Base-by-base conservation (phyloP, 2,888 invertebrate genomes). In the Zhuqinia jingwanae region DNA sequence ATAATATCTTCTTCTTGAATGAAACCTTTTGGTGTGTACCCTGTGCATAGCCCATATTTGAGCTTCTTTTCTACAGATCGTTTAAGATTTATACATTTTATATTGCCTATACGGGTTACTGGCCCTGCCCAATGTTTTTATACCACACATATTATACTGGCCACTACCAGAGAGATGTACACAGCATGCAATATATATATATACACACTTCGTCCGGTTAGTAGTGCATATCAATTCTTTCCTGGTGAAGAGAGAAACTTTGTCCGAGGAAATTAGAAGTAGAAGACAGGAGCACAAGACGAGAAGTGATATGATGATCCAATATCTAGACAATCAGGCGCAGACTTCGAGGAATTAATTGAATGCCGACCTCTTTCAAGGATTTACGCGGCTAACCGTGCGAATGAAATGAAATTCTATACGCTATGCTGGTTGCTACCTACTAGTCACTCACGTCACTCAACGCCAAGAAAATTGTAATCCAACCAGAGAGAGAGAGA, bases 311-410 rank as follows among this genome's bases (percentile, higher is more conserved):
- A 79, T 75, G 76, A 78, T 77, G 78, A 77, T 87, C 76, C 68
- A 68, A 87, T 87, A 87, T 77, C 82, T 82, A 75, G 70, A 76
- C 77, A 82, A 87, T 87, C 87, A 87, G 53, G 53, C 87, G 36
- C 75, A 82, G 63, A 82, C 87, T 82, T 87, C 82, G 45, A 86
- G 86, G 77, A 82, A 87, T 87, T 87, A 87, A 87, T 87, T 87
- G 87, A 87, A 87, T 82, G 77, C 86, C 60, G 76, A 78, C 82
- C 76, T 82, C 76, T 87, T 87, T 82, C 86, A 82, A 87, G 87
- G 82, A 87, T 87, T 87, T 85, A 80, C 70, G 60, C 73, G 79
- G 80, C 42, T 75, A 80, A 79, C 87, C 82, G 77, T 86, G 81
- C 87, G 76, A 87, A 77, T 82, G 82, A 78, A 87, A 87, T 87